Conservation (phyloP, 2,113 vertebrate genomes). For the Proterorhinus semilunaris region DNA sequence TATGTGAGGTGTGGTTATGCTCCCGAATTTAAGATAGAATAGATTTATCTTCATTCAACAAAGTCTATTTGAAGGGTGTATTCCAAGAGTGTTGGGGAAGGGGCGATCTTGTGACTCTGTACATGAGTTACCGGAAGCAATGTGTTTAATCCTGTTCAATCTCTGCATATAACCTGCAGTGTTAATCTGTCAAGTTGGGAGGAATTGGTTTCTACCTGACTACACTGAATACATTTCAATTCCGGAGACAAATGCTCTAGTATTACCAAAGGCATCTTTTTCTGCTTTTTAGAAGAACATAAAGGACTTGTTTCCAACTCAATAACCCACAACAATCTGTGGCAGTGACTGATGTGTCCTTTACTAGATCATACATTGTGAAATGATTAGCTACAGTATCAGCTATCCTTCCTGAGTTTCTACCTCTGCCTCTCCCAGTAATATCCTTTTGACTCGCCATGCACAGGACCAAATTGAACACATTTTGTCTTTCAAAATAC, state of each 20-base stretch:
- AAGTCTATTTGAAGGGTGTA: background rate
- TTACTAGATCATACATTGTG: slow-evolving; percentile 3
- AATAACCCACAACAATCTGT: background rate
- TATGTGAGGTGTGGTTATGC: no score
- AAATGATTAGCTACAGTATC: slow-evolving; percentile 22
- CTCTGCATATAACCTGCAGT: no score
- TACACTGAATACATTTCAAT: background rate
- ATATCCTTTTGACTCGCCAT: background rate
- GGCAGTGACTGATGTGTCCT: background rate
- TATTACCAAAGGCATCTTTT: background rate
- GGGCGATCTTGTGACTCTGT: slow-evolving; percentile 8
- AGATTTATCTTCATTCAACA: no score
- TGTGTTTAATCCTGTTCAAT: no score
- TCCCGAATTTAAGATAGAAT: no score
- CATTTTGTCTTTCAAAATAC: slow-evolving; percentile 27
- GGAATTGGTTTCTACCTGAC: background rate
- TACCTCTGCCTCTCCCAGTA: slow-evolving; percentile 27
- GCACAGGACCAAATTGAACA: slow-evolving; percentile 18
- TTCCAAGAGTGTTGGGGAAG: background rate
- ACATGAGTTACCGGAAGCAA: slow-evolving; percentile 12
- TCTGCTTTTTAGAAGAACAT: background rate
- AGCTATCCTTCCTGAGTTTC: slow-evolving; percentile 11
- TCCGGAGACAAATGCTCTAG: background rate
- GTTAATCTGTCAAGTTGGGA: background rate
- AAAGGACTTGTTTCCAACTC: slow-evolving; percentile 1